Percentiles rank a stretch among this genome's conserved stretches.
Conservation (phyloP, 2,888 invertebrate genomes). For the Augiades crinisus region DNA sequence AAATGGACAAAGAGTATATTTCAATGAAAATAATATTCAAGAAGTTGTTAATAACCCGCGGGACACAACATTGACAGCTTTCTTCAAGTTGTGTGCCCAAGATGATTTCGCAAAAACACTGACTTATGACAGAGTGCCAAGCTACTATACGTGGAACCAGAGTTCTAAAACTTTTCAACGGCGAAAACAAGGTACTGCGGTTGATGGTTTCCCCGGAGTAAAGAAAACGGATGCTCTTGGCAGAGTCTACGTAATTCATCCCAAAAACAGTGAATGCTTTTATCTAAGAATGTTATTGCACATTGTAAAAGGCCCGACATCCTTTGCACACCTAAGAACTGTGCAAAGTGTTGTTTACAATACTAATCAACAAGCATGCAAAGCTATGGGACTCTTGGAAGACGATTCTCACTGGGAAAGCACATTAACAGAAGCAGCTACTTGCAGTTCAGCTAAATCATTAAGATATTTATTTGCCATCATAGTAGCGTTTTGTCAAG, state of each 20-base stretch:
- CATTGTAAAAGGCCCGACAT: constrained; percentile 39
- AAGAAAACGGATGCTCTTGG: constrained; percentile 34
- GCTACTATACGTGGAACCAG: constrained; percentile 30
- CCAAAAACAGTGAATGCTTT: constrained; percentile 34
- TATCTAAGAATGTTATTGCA: constrained; percentile 36
- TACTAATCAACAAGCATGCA: too few relatives aligned
- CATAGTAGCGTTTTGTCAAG: constrained; percentile 35
- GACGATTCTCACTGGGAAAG: constrained; percentile 28
- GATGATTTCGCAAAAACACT: constrained; percentile 35
- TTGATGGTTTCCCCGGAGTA: constrained; percentile 33
- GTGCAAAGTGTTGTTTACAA: too few relatives aligned
- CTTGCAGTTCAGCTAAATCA: constrained; percentile 34
- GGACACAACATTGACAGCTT: constrained; percentile 30
- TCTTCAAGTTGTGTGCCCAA: constrained; percentile 31
- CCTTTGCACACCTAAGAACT: constrained; percentile 37
- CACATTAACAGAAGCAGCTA: constrained; percentile 37
- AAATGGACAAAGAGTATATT: constrained; percentile 10
- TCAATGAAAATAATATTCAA: constrained; percentile 5
- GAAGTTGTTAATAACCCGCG: constrained; percentile 30
- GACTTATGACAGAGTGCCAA: constrained; percentile 24
- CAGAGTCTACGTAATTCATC: constrained; percentile 33
- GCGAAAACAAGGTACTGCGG: constrained; percentile 31
- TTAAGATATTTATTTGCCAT: constrained; percentile 36
- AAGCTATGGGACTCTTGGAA: constrained; percentile 5
- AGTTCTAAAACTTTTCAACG: constrained; percentile 30